Evolutionary conservation across 2,797 vertebrate species (phyloP).

Genomic region (Lacerta bilineata): DNA sequence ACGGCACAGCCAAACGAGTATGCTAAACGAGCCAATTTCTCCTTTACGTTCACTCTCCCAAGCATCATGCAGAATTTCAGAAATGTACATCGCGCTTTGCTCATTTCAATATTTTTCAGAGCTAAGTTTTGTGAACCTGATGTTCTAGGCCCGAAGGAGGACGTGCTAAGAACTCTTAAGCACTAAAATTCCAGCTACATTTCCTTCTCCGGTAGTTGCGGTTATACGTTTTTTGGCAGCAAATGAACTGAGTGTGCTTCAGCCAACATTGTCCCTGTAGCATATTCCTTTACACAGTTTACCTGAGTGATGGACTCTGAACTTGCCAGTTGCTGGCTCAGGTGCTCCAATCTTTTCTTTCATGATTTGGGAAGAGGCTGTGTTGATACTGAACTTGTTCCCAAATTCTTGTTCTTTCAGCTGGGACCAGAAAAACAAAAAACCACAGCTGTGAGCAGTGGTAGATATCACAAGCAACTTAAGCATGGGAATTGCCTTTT

Average conservation of each 20-base stretch:
- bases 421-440: conserved; percentile 33
- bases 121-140: conserved; percentile 22
- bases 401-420: not conserved
- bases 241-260: not conserved
- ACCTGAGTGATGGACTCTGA: conserved; percentile 49
- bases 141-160: conserved; percentile 42
- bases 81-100: conserved; percentile 11
- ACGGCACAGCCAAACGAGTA: not conserved
- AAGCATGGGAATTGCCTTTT: not conserved
- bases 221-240: conserved; percentile 38
- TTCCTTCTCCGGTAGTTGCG: conserved; percentile 21
- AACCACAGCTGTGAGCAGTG: conserved; percentile 53
- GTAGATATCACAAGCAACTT: not conserved
- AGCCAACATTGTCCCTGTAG: conserved; percentile 53
- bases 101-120: conserved; percentile 35
- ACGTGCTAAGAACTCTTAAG: conserved; percentile 28
- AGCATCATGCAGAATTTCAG: not conserved
- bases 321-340: conserved; percentile 45
- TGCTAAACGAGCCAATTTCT: conserved; percentile 8
- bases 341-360: conserved; percentile 20
- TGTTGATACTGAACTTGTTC: not conserved
- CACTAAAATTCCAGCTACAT: accelerated
- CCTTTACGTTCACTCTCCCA: not conserved
- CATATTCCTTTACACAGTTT: conserved; percentile 24
- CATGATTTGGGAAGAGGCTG: not conserved